Percentiles rank a stretch among this genome's conserved stretches.
Evolutionary conservation across 2,888 invertebrate species (phyloP).

Genomic region (Meandrusa payeni): DNA sequence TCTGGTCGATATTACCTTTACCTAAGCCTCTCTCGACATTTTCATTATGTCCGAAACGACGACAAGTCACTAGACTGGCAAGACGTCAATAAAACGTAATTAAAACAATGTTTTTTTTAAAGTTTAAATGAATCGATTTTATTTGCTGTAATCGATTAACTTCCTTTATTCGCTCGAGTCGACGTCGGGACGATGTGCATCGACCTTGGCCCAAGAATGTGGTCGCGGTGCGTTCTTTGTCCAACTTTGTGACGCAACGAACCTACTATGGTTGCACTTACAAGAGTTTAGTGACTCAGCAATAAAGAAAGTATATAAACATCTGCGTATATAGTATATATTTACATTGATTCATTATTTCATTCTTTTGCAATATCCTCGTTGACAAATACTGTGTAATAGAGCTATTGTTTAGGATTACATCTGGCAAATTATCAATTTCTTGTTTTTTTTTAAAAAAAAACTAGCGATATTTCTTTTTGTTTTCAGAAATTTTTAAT

Average conservation of each 20-base stretch:
- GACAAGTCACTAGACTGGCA: too few relatives aligned
- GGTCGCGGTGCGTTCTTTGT: slow-evolving; percentile 37
- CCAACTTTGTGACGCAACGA: slow-evolving; percentile 40
- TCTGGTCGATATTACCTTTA: too few relatives aligned
- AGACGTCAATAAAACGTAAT: too few relatives aligned
- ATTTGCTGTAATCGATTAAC: slow-evolving; percentile 40
- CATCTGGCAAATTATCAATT: too few relatives aligned
- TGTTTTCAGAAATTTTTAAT: too few relatives aligned
- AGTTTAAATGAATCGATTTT: slow-evolving; percentile 16
- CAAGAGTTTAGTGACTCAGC: slow-evolving; percentile 4
- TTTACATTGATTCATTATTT: background rate
- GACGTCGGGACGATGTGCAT: slow-evolving; percentile 50
- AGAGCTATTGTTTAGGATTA: too few relatives aligned
- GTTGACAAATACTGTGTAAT: too few relatives aligned
- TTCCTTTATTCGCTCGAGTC: slow-evolving; percentile 40
- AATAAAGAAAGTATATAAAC: background rate
- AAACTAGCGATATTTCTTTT: too few relatives aligned
- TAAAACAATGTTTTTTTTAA: slow-evolving; percentile 3
- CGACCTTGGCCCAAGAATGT: slow-evolving; percentile 66
- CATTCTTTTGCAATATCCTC: too few relatives aligned
- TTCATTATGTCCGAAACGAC: too few relatives aligned
- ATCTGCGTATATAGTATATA: background rate
- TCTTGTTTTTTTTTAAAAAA: too few relatives aligned
- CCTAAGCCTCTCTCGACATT: too few relatives aligned
- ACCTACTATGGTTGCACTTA: slow-evolving; percentile 1